These are phyloP conservation scores for Thera britannica DNA, from an alignment of 2,888 invertebrate genomes.

Conservation along the genomic window DNA sequence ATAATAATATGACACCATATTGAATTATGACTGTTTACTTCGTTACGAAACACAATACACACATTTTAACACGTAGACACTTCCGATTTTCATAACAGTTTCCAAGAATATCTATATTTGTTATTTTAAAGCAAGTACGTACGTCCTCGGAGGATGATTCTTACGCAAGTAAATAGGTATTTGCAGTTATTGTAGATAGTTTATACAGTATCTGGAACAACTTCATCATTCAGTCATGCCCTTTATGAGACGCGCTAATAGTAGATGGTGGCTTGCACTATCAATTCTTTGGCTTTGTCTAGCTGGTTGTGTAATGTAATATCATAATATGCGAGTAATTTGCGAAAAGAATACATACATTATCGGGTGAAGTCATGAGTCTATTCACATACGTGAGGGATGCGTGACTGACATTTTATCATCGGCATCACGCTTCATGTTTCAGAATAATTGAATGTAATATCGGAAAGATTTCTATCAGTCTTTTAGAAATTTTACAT, in stretches of 20 bases:
- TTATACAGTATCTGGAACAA: neutral
- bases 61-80: neutral
- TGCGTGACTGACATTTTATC: constrained; percentile 16
- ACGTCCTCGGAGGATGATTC: neutral
- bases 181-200: neutral
- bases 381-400: constrained; percentile 29
- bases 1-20: neutral
- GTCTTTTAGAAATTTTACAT: no score
- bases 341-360: constrained; percentile 16
- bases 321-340: constrained; percentile 11
- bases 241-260: no score
- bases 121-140: neutral
- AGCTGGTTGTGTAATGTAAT: neutral
- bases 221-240: no score
- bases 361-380: constrained; percentile 32
- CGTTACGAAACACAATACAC: neutral
- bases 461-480: neutral
- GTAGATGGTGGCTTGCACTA: neutral
- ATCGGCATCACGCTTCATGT: constrained; percentile 8
- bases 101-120: neutral
- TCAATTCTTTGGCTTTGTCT: no score
- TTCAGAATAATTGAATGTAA: neutral
- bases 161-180: neutral
- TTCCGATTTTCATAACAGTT: neutral
- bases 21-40: neutral